phyloP scores from a whole-genome alignment of 2,113 vertebrate species.

The Neodontobutis hainanensis region DNA sequence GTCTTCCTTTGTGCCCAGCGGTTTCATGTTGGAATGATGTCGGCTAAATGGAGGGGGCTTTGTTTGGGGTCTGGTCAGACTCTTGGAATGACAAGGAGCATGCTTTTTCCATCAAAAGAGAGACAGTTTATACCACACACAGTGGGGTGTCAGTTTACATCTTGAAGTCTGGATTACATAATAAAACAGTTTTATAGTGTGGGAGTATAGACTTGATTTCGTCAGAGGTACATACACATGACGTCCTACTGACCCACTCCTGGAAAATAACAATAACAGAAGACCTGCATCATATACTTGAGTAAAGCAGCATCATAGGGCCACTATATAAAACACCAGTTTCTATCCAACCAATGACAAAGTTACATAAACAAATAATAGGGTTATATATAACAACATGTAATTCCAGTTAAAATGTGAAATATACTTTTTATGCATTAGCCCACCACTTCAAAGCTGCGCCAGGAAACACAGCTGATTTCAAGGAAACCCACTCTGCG shows the following conservation, averaged over 20 bases:
- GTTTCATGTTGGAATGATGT: not conserved
- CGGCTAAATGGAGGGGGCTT: constrained; percentile 26
- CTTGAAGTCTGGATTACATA: constrained; percentile 84
- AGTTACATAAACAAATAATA: no score
- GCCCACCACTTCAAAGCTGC: constrained; percentile 33
- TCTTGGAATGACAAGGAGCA: constrained; percentile 93
- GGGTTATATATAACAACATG: no score
- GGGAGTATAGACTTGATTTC: constrained; percentile 50
- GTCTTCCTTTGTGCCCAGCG: not conserved
- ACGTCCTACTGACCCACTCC: no score
- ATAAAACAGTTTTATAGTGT: constrained; percentile 87
- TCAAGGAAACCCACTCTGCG: constrained; percentile 48
- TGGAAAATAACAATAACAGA: no score
- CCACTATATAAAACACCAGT: no score
- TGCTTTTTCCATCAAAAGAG: constrained; percentile 94
- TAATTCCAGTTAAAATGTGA: no score
- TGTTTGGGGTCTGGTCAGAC: constrained; percentile 83
- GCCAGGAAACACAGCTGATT: constrained; percentile 54
- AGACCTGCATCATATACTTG: no score
- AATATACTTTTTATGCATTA: not conserved
- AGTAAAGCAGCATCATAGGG: no score
- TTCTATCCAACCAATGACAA: no score
- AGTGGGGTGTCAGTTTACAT: constrained; percentile 95
- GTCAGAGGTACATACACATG: no score
- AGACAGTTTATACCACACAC: constrained; percentile 92